Evolutionary conservation across 2,113 vertebrate genomes (phyloP), one percentile per base, ranked within the genome.

Genomic region (Festucalex cinctus): DNA sequence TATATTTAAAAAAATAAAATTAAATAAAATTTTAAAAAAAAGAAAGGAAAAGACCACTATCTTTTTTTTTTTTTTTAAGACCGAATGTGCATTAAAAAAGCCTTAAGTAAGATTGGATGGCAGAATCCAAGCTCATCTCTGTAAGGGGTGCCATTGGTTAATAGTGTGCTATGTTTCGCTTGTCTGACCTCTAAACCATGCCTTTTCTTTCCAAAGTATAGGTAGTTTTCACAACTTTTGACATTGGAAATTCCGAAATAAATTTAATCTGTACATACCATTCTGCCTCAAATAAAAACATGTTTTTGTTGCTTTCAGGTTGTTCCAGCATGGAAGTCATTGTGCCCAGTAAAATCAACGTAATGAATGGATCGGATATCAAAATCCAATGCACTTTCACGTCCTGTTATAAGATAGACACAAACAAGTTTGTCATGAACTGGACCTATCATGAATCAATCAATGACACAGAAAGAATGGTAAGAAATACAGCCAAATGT

Each of bases 381-480:
- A 95, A 91, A 82, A 94, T 99, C 78, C 60, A 89, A 76, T 99
- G 97, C 86, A 93, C 89, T 19, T 99, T 99, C 84, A 96, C 92
- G 54, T 99, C 97, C 82, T 99, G 97, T 89, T 99, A 99, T 84
- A 97, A 93, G 46, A 94, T 98, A 82, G 94, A 96, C 62, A 84
- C 86, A 65, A 92, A 90, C 69, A 94, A 91, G 75, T 98, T 99
- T 87, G 90, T 91, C 80, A 93, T 99, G 91, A 99, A 98, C 89
- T 99, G 97, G 97, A 98, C 96, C 0, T 99, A 95, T 88, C 93
- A 95, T 83, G 92, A 89, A 39, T 90, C 94, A 3, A 6, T 10
- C 1, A 98, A 98, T 67, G 94, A 94, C 75, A 94, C 94, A 0
- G 94, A 96, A 74, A 93, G 94, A 74, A 92, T 91, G 93, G 97